Evolutionary conservation across 2,888 invertebrate genomes (phyloP), one percentile per base, ranked within the genome.

Genomic region (Drosophila formosana): DNA sequence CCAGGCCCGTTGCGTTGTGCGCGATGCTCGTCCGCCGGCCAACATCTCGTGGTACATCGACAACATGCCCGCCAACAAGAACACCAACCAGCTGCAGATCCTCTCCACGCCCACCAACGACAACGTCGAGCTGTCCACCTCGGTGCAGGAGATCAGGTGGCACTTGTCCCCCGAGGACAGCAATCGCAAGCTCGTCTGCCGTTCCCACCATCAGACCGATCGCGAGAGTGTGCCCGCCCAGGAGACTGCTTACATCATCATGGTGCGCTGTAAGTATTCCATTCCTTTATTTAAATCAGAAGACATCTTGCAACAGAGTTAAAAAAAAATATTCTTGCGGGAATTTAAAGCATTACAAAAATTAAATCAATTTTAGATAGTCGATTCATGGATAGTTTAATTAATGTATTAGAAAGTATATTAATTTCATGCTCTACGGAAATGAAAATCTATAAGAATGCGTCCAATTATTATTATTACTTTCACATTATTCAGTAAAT

Each of bases 21-120:
- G 94, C 53, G 94, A 95, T 69, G 96, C 96, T 4, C 93, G 96
- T 82, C 97, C 97, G 0, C 95, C 95, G 0, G 96, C 96, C 0
- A 96, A 95, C 83, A 95, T 97, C 75, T 94, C 94, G n/a, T 96
- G 96, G 94, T 95, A 93, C 83, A 91, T 96, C 49, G 95, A 95
- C 80, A 94, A 95, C 46, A 94, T 95, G 67, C 94, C 93, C 0
- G 93, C 96, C 26, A 92, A 94, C 2, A 93, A 94, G 6, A 95
- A 94, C 0, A 91, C 95, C 0, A 94, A 94, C 79, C 93, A 93
- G 84, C 93, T 95, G 0, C 93, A 93, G 25, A 68, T 89, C 9
- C 62, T 85, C n/a, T 62, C 79, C 49, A 75, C 88, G 2, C 92
- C 93, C 5, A 93, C 93, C 13, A 93, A 94, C 0, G 93, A 92